Conservation (phyloP, 2,797 vertebrate genomes). For the Stomatorhinus walkeri region DNA sequence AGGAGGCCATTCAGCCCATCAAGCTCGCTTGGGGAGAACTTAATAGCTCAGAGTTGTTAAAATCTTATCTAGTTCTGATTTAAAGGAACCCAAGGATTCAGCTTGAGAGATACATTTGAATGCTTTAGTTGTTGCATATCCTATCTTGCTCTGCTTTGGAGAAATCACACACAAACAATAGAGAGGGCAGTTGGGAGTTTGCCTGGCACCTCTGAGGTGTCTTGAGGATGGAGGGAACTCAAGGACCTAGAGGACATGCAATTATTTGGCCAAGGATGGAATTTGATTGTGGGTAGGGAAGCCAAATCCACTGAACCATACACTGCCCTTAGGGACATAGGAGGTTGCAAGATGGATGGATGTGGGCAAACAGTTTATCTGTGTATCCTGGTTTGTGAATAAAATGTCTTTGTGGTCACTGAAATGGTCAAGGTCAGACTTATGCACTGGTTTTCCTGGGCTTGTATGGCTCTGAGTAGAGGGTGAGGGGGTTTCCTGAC, state of each 20-base stretch:
- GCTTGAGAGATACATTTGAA: not conserved
- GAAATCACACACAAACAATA: not conserved
- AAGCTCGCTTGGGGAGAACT: too few relatives aligned
- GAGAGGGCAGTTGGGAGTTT: not conserved
- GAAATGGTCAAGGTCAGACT: not conserved
- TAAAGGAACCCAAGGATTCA: too few relatives aligned
- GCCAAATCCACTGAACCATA: not conserved
- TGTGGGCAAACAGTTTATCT: not conserved
- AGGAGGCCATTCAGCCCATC: too few relatives aligned
- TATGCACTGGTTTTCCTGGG: not conserved
- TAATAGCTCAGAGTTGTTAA: too few relatives aligned
- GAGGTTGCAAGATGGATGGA: not conserved
- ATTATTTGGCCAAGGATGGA: not conserved
- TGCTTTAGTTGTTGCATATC: not conserved
- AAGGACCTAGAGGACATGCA: not conserved
- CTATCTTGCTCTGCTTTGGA: not conserved
- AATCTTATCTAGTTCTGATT: too few relatives aligned
- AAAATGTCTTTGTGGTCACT: not conserved
- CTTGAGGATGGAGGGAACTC: not conserved
- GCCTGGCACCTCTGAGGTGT: not conserved
- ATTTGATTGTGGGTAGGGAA: not conserved
- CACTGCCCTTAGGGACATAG: not conserved
- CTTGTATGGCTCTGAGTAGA: not conserved
- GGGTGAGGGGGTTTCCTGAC: not conserved
- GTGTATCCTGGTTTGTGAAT: not conserved